Evolutionary conservation across 1,140 invertebrate species (phyloP).

Genomic region (Nixonia krombeini): DNA sequence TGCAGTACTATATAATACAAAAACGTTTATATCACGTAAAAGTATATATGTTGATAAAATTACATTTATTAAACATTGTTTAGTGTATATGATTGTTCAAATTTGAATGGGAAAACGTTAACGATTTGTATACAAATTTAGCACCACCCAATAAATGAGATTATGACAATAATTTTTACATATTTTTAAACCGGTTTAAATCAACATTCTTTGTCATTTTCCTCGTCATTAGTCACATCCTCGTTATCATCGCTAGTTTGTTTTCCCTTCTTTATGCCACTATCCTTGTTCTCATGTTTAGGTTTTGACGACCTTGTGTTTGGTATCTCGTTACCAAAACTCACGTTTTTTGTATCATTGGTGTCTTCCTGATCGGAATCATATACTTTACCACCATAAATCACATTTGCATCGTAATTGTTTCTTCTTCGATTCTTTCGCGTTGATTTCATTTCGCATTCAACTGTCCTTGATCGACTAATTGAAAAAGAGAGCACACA

Average conservation of each 20-base stretch:
- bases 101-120: too few relatives aligned
- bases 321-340: conserved; percentile 7
- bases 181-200: too few relatives aligned
- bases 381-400: too few relatives aligned
- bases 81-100: too few relatives aligned
- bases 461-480: conserved; percentile 4
- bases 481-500: too few relatives aligned
- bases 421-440: neutral
- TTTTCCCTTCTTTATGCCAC: conserved; percentile 19
- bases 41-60: too few relatives aligned
- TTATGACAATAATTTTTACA: too few relatives aligned
- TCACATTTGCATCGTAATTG: neutral
- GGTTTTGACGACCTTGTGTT: conserved; percentile 24
- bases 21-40: too few relatives aligned
- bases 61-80: too few relatives aligned
- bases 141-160: too few relatives aligned
- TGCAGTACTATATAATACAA: too few relatives aligned
- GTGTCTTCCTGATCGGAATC: neutral
- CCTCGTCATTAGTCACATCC: conserved; percentile 28
- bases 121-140: too few relatives aligned
- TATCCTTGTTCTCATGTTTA: conserved; percentile 10
- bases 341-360: conserved; percentile 9
- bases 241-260: conserved; percentile 18
- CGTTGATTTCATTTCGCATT: conserved; percentile 18
- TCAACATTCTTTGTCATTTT: conserved; percentile 20